Conservation (phyloP, 2,113 vertebrate genomes). For the Cranoglanis bouderius region DNA sequence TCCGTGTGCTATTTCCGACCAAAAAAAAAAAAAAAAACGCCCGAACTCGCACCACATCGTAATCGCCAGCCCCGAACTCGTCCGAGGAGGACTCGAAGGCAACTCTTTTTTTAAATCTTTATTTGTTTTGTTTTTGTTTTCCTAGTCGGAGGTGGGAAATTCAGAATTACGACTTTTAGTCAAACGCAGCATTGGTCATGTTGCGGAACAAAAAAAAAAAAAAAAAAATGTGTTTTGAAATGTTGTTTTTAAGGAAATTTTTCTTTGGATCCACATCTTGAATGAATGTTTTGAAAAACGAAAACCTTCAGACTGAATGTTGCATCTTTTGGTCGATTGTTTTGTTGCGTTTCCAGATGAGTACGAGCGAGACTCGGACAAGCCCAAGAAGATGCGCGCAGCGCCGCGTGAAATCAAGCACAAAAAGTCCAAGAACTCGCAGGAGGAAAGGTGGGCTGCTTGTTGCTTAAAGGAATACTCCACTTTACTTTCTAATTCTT, state of each 20-base stretch:
- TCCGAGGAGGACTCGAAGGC: too few relatives aligned
- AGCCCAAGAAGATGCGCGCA: constrained; percentile 92
- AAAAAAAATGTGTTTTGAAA: too few relatives aligned
- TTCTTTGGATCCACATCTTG: not conserved
- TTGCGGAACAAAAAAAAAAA: too few relatives aligned
- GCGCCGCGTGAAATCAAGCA: constrained; percentile 92
- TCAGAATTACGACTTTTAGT: too few relatives aligned
- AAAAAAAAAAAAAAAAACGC: too few relatives aligned
- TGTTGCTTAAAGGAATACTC: not conserved
- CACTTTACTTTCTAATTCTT: not conserved
- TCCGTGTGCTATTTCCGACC: too few relatives aligned
- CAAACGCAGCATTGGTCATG: too few relatives aligned
- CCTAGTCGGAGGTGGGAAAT: too few relatives aligned
- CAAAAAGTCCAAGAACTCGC: constrained; percentile 94
- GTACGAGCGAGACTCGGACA: constrained; percentile 85
- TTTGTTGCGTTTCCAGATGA: constrained; percentile 79
- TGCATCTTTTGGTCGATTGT: not conserved
- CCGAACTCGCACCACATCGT: too few relatives aligned
- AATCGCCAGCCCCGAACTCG: too few relatives aligned
- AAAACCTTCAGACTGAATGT: not conserved
- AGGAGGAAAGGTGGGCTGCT: constrained; percentile 88
- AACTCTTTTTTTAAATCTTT: too few relatives aligned
- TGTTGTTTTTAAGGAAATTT: not conserved
- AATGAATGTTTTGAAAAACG: not conserved
- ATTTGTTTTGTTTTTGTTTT: too few relatives aligned